Percentiles rank a stretch among this genome's conserved stretches.
phyloP scores from a whole-genome alignment of 1,140 invertebrate genomes.

The Atta cephalotes region DNA sequence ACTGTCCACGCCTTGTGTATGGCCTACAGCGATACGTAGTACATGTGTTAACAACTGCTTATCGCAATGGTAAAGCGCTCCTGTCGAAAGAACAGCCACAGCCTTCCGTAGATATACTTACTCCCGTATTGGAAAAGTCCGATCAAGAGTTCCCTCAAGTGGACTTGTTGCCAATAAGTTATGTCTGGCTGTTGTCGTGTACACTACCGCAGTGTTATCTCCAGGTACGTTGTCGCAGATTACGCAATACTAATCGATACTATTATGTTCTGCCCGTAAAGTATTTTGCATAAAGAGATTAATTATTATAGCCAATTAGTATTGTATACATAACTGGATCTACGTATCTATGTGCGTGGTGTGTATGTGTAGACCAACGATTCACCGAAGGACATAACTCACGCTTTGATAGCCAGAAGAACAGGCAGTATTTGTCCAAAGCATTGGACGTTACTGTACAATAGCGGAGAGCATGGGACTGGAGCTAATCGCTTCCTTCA shows the following conservation, averaged over 20 bases:
- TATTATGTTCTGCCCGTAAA: slow-evolving; percentile 1
- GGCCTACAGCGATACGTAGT: slow-evolving; percentile 93
- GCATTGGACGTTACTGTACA: slow-evolving; percentile 95
- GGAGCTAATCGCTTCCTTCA: slow-evolving; percentile 95
- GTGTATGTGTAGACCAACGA: slow-evolving; percentile 77
- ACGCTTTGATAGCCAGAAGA: slow-evolving; percentile 81
- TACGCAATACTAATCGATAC: neutral
- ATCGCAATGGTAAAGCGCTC: slow-evolving; percentile 88
- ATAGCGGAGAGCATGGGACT: slow-evolving; percentile 93
- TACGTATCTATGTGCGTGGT: slow-evolving; percentile 34
- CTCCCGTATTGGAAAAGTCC: slow-evolving; percentile 90
- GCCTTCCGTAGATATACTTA: slow-evolving; percentile 89
- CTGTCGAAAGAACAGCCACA: slow-evolving; percentile 82
- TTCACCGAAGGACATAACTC: slow-evolving; percentile 78
- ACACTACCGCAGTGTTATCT: slow-evolving; percentile 91
- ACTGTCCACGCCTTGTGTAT: slow-evolving; percentile 91
- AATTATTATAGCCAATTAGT: slow-evolving; percentile 13
- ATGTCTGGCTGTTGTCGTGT: slow-evolving; percentile 93
- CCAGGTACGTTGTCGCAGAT: slow-evolving; percentile 75
- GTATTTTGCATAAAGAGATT: slow-evolving; percentile 24
- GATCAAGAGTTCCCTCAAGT: slow-evolving; percentile 82
- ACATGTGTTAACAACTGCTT: slow-evolving; percentile 92
- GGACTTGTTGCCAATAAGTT: slow-evolving; percentile 88
- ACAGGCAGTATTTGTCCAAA: slow-evolving; percentile 87
- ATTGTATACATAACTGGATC: slow-evolving; percentile 8